These are phyloP conservation scores for Sebastolobus alascanus DNA, from an alignment of 2,797 vertebrate species.

Conservation along the genomic window DNA sequence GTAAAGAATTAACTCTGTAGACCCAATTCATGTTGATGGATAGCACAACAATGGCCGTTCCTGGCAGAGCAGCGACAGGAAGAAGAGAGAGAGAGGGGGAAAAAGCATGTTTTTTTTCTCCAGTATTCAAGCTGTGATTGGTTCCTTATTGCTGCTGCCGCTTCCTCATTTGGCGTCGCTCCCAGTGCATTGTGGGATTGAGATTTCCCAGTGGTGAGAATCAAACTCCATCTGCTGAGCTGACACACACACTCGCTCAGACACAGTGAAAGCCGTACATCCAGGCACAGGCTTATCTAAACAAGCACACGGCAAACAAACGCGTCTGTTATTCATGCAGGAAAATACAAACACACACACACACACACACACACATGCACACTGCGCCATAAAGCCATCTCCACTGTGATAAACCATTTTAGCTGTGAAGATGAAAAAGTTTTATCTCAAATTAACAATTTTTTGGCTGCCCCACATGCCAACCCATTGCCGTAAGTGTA, in stretches of 20 bases:
- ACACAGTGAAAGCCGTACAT: constrained; percentile 68
- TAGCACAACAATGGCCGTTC: constrained; percentile 61
- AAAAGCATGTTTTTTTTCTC: constrained; percentile 34
- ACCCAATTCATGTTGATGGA: constrained; percentile 59
- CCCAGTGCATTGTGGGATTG: constrained; percentile 82
- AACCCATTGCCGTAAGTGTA: constrained; percentile 20
- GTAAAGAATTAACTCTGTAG: constrained; percentile 41
- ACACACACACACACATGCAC: constrained; percentile 23
- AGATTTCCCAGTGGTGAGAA: constrained; percentile 80
- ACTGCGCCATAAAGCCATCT: constrained; percentile 63
- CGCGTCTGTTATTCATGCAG: constrained; percentile 59
- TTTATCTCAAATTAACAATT: constrained; percentile 58
- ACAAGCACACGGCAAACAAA: constrained; percentile 76
- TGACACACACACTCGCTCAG: constrained; percentile 51
- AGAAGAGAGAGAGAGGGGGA: constrained; percentile 15
- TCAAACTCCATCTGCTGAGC: constrained; percentile 78
- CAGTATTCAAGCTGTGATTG: constrained; percentile 64
- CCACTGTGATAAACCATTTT: constrained; percentile 79
- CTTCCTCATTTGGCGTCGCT: constrained; percentile 73
- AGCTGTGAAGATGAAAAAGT: constrained; percentile 68
- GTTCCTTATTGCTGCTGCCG: constrained; percentile 61
- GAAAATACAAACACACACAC: constrained; percentile 31
- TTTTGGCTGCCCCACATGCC: constrained; percentile 31
- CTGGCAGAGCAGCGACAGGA: constrained; percentile 30
- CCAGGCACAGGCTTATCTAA: constrained; percentile 73